phyloP scores from a whole-genome alignment of 2,113 vertebrate species.

The Alouatta palliata region DNA sequence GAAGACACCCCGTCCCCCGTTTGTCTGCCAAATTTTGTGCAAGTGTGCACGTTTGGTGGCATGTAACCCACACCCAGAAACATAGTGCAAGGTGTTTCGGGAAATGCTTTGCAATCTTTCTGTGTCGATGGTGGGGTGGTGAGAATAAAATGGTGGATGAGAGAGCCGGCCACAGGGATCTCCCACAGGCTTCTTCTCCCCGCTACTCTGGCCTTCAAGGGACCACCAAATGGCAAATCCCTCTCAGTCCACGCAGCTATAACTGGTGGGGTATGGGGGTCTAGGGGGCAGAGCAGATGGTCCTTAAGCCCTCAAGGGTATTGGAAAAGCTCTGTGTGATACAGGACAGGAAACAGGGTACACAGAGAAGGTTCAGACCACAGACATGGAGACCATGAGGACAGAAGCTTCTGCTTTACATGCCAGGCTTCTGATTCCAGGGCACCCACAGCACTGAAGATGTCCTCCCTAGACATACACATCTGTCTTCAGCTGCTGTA shows the following conservation, averaged over 20 bases:
- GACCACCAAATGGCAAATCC: neutral
- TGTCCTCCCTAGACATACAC: neutral
- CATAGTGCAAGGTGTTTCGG: neutral
- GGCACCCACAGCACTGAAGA: neutral
- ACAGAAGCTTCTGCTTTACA: neutral
- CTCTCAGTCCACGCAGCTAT: neutral
- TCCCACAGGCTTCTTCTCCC: neutral
- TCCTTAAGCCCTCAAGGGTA: neutral
- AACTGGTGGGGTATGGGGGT: neutral
- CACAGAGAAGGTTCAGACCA: neutral
- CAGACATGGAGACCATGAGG: neutral
- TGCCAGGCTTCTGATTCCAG: neutral
- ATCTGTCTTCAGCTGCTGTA: neutral
- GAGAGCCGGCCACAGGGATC: neutral
- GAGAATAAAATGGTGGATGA: neutral
- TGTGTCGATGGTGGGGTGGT: neutral
- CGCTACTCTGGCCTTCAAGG: neutral
- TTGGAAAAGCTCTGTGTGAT: neutral
- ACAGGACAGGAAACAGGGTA: neutral
- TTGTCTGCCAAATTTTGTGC: neutral
- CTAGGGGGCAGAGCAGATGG: rapidly evolving
- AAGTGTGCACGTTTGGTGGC: neutral
- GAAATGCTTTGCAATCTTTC: neutral
- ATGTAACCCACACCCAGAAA: neutral
- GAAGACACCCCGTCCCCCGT: too few species aligned